Conservation (phyloP, 2,113 vertebrate genomes). For the Psittacula cyanocephala region DNA sequence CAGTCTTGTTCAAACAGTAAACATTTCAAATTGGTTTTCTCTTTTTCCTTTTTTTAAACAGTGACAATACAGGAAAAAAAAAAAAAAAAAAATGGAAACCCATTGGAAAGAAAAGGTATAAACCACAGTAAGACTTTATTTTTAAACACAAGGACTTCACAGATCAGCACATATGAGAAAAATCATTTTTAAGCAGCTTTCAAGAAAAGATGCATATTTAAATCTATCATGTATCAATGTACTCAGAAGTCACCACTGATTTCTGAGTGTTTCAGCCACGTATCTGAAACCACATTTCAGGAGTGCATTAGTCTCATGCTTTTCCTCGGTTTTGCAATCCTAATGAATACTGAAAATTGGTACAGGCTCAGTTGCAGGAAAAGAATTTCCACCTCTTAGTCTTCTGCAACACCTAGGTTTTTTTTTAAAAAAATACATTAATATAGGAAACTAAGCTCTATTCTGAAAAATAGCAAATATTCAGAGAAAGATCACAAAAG, state of each 20-base stretch:
- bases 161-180: background rate
- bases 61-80: background rate
- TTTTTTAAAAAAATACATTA: fast-evolving
- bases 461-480: background rate
- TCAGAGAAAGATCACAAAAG: background rate
- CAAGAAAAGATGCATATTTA: background rate
- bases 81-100: background rate
- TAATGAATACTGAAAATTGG: background rate
- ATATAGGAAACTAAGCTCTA: background rate
- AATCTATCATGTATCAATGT: background rate
- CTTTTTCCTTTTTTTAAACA: background rate
- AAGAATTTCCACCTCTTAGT: background rate
- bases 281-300: background rate
- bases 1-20: background rate
- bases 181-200: background rate
- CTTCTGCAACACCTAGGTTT: background rate
- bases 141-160: background rate
- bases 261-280: background rate
- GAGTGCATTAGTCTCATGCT: background rate
- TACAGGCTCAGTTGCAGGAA: background rate
- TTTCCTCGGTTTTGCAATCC: background rate
- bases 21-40: background rate
- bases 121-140: background rate
- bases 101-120: background rate
- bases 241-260: background rate